Base-by-base conservation (phyloP, 2,888 invertebrate genomes). In the Oscheius onirici region DNA sequence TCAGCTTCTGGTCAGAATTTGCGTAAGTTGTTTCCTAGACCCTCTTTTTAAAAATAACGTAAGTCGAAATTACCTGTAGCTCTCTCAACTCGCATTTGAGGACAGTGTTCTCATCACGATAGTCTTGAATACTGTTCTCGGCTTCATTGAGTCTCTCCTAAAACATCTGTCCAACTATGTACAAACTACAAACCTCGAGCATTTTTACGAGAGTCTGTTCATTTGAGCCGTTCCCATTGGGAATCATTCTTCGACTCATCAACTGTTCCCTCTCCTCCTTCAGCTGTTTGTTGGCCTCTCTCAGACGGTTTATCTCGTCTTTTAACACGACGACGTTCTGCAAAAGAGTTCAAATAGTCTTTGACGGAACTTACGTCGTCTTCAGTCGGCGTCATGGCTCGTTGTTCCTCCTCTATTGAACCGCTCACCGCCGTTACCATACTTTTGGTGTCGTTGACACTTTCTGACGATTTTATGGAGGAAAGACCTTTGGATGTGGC, bases 51-150 rank as follows among this genome's bases (percentile, higher is more conserved):
- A 46, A 5, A 46, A 8, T 46, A 11, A 11, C 20, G 1, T 2
- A 20, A 17, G 3, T 8, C 0, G 10, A 11, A 11, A 20, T 2
- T 44, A 88, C 83, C 72, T 88, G 81, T 41, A 94, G 87, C 84
- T 94, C 94, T 85, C 92, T 92, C 49, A 94, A 91, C 88, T 91
- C 91, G 55, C 92, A 88, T 54, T 91, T 90, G 8, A 94, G 89
- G 83, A 92, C 92, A 85, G 92, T 92, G 87, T 93, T 94, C 82
- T 94, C 94, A 86, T 94, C 93, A 79, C 90, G 71, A 72, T 81
- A 84, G 68, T 84, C 84, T 52, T 83, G 82, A 61, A 82, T 80
- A 66, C 83, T 77, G 67, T 78, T 79, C 69, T 86, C 86, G 8
- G 84, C 81, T 46, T 81, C 77, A 55, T 76, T 75, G 57, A 86